phyloP scores from a whole-genome alignment of 2,797 vertebrate species.

The Myioborus miniatus region DNA sequence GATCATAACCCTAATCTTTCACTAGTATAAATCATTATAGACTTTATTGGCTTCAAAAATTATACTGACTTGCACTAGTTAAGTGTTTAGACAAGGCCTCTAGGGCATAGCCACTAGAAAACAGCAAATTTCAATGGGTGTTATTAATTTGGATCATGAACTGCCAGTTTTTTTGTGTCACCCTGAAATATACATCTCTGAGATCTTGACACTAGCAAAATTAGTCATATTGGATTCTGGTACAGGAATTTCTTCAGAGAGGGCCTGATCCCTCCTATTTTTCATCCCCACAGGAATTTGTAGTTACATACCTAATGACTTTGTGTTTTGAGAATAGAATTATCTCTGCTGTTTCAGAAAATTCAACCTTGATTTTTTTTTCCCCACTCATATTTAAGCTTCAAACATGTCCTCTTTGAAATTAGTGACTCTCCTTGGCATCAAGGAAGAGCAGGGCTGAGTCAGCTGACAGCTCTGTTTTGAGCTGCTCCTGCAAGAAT shows the following conservation, averaged over 20 bases:
- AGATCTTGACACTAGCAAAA: background rate
- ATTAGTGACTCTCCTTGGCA: background rate
- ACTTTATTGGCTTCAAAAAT: background rate
- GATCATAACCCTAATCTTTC: background rate
- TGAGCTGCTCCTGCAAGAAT: conserved; percentile 21
- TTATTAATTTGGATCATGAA: background rate
- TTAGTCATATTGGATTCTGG: background rate
- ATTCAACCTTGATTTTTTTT: background rate
- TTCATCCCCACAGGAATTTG: background rate
- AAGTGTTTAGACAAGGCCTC: background rate
- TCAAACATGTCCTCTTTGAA: background rate
- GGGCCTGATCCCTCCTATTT: background rate
- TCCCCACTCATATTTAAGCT: background rate
- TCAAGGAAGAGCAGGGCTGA: background rate
- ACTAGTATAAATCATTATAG: background rate
- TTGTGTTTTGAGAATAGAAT: background rate
- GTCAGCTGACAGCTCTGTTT: background rate
- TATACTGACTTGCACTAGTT: background rate
- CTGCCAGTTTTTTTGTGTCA: background rate
- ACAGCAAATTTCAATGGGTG: background rate
- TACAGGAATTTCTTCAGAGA: background rate
- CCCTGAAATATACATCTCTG: background rate
- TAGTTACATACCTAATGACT: background rate
- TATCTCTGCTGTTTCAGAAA: background rate
- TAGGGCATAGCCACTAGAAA: background rate